Conservation (phyloP, 2,113 vertebrate genomes). For the Hippopotamus amphibius region DNA sequence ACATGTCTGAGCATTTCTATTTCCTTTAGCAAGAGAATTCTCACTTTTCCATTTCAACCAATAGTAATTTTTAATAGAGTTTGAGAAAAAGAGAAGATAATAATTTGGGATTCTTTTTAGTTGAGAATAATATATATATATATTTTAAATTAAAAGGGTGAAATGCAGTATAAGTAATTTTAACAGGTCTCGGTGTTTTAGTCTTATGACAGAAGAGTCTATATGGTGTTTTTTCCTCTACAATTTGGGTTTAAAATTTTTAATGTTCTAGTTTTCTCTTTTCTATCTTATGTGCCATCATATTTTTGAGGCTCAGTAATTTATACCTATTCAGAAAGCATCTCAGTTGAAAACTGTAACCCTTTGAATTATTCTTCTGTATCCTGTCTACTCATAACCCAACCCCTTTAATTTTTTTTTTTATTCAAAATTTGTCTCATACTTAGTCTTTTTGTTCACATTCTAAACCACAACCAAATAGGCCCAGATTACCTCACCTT, state of each 20-base stretch:
- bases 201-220: background rate
- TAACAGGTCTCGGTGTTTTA: conserved; percentile 4
- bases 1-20: background rate
- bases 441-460: background rate
- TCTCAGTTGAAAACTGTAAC: background rate
- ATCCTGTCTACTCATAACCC: background rate
- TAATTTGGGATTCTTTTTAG: conserved; percentile 7
- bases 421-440: background rate
- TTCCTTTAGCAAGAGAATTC: background rate
- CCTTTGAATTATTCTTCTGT: background rate
- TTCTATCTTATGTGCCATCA: background rate
- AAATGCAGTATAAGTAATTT: conserved; percentile 19
- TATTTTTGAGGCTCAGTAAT: background rate
- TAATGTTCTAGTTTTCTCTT: background rate
- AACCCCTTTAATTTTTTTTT: background rate
- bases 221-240: background rate
- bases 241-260: conserved; percentile 23
- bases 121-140: background rate
- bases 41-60: conserved; percentile 37
- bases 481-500: background rate
- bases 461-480: background rate
- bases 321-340: background rate
- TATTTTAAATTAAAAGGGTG: background rate
- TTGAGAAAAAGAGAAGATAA: conserved; percentile 7
- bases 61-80: background rate